Base-by-base conservation (phyloP, 2,888 invertebrate genomes). In the Erannis defoliaria region DNA sequence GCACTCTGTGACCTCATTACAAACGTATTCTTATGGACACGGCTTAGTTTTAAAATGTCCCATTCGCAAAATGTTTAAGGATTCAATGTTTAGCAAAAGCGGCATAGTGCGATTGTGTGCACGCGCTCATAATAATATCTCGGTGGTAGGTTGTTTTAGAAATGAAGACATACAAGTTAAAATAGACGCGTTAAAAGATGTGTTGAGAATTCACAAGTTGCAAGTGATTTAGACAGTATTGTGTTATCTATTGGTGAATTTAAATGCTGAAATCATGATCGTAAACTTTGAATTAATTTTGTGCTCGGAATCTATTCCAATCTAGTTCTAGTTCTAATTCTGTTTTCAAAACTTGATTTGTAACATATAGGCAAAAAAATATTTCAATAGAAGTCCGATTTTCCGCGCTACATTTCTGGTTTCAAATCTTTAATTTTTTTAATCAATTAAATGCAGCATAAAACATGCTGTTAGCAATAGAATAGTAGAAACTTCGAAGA, bases 161-260 rank as follows among this genome's bases (percentile, higher is more conserved):
- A 40, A 19, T 40, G 51, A 51, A 51, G 29, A 29, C 51, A 5
- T 51, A 31, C 40, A 51, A 51, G 51, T 29, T 29, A n/a, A 18
- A 18, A 38, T 38, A 40, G 51, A 40, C 16, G 10, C 29, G 26
- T 40, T 12, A 6, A 37, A 37, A 23, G 40, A 50, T 50, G 26
- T 38, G 50, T 50, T 35, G 49, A 40, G 16, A 51, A 51, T 29
- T 51, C 18, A 9, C 26, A 18, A 40, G 29, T 51, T 50, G 12
- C 19, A 51, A 51, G 50, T 51, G 26, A 40, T 40, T 51, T 40
- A 40, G 51, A 51, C 51, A 40, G 29, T 12, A 40, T 40, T 51
- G 40, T 51, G 51, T 40, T 16, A 16, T 38, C 29, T 19, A 40
- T 40, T 51, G 18, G 29, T 19, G 29, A 40, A 40, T 40, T 29